These are phyloP conservation scores for Apodemia hepburni DNA, from an alignment of 2,888 invertebrate genomes.

Conservation along the genomic window DNA sequence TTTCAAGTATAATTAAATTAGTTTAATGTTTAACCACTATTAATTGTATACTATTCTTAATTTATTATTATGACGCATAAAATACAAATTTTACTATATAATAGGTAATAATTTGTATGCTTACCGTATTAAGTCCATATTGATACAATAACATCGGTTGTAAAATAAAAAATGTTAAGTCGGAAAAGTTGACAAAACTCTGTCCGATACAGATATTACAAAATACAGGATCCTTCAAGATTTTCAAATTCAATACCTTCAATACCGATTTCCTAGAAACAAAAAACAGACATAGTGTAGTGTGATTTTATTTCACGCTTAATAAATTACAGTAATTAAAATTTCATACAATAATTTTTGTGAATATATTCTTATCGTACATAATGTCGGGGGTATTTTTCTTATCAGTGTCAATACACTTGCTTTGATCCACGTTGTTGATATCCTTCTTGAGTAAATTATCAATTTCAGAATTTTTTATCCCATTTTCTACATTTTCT, in stretches of 20 bases:
- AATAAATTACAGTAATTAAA: neutral
- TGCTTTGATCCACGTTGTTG: neutral
- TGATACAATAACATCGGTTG: slow-evolving; percentile 82
- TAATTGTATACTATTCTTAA: no score
- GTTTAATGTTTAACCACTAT: no score
- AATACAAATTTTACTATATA: no score
- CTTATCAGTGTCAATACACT: neutral
- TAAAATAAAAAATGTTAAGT: slow-evolving; percentile 82
- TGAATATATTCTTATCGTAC: slow-evolving; percentile 6
- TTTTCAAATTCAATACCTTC: slow-evolving; percentile 63
- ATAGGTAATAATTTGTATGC: neutral
- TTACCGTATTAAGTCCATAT: slow-evolving; percentile 53
- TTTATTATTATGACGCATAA: no score
- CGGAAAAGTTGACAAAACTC: slow-evolving; percentile 82
- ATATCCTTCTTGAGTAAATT: neutral
- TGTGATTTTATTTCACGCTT: neutral
- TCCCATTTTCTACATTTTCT: neutral
- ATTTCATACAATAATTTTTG: neutral
- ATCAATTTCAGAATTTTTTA: neutral
- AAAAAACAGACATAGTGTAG: neutral
- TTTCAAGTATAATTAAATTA: no score
- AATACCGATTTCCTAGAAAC: slow-evolving; percentile 46
- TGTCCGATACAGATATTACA: slow-evolving; percentile 81
- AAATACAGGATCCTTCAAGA: slow-evolving; percentile 73
- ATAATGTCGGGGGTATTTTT: neutral